These are phyloP conservation scores for Trisateles emortualis DNA, from an alignment of 2,888 invertebrate genomes.

Conservation along the genomic window DNA sequence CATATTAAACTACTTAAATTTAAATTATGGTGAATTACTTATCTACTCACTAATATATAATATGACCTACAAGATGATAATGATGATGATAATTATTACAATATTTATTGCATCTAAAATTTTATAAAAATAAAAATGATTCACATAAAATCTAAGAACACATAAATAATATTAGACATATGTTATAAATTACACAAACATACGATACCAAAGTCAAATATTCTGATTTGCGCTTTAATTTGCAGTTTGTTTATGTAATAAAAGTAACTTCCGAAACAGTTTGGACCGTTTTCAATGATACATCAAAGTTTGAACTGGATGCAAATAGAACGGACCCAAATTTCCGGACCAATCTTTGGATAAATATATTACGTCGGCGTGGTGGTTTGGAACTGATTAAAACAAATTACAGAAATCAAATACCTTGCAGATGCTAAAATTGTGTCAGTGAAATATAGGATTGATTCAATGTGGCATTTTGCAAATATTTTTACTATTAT, in stretches of 20 bases:
- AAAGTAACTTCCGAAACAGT: constrained; percentile 34
- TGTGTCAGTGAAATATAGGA: background rate
- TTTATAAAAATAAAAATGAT: too few relatives aligned
- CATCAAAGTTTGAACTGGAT: constrained; percentile 32
- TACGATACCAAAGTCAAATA: constrained; percentile 37
- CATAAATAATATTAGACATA: constrained; percentile 17
- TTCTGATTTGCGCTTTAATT: constrained; percentile 23
- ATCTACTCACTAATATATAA: too few relatives aligned
- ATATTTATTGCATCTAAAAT: too few relatives aligned
- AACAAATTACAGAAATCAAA: background rate
- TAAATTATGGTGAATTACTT: too few relatives aligned
- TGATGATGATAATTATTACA: too few relatives aligned
- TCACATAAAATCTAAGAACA: background rate
- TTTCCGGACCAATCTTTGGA: constrained; percentile 10
- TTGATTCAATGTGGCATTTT: background rate
- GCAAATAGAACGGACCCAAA: constrained; percentile 22
- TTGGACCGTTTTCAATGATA: constrained; percentile 35
- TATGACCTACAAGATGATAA: too few relatives aligned
- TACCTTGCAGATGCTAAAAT: background rate
- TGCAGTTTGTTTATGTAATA: constrained; percentile 40
- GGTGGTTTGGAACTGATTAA: background rate
- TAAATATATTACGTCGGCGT: background rate
- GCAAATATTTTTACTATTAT: background rate
- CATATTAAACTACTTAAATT: too few relatives aligned
- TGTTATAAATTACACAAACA: constrained; percentile 13